phyloP scores from a whole-genome alignment of 2,797 vertebrate species.

The Leptoclinus maculatus region DNA sequence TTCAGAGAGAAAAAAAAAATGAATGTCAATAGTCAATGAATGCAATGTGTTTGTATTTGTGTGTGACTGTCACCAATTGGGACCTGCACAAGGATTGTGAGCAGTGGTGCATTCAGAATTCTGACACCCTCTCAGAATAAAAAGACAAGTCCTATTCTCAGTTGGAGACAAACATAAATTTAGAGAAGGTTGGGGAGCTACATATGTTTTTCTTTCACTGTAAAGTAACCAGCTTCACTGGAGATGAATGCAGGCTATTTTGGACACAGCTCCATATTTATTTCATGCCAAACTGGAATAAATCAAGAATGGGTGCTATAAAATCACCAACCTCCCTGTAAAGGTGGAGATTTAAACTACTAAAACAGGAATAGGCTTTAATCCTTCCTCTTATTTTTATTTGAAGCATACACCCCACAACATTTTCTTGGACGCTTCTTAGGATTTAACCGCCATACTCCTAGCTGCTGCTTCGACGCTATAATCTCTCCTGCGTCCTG shows the following conservation, averaged over 20 bases:
- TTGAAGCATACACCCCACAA: not conserved
- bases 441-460: not conserved
- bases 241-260: constrained; percentile 31
- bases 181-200: constrained; percentile 20
- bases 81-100: constrained; percentile 45
- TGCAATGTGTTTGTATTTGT: constrained; percentile 46
- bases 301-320: constrained; percentile 5
- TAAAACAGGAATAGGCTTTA: constrained; percentile 7
- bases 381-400: not conserved
- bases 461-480: not conserved
- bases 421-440: not conserved
- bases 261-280: constrained; percentile 19
- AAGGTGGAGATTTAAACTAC: constrained; percentile 20
- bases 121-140: constrained; percentile 56
- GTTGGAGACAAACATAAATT: constrained; percentile 37
- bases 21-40: constrained; percentile 11
- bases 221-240: constrained; percentile 37
- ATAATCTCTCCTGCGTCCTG: not conserved
- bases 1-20: constrained; percentile 24
- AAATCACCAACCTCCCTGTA: constrained; percentile 1
- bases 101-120: constrained; percentile 67
- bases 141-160: constrained; percentile 51
- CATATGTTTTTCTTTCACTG: constrained; percentile 41
- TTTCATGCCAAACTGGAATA: constrained; percentile 31
- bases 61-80: constrained; percentile 57